These are phyloP conservation scores for Drosophila takahashii DNA, from an alignment of 1,140 invertebrate genomes.

Conservation along the genomic window DNA sequence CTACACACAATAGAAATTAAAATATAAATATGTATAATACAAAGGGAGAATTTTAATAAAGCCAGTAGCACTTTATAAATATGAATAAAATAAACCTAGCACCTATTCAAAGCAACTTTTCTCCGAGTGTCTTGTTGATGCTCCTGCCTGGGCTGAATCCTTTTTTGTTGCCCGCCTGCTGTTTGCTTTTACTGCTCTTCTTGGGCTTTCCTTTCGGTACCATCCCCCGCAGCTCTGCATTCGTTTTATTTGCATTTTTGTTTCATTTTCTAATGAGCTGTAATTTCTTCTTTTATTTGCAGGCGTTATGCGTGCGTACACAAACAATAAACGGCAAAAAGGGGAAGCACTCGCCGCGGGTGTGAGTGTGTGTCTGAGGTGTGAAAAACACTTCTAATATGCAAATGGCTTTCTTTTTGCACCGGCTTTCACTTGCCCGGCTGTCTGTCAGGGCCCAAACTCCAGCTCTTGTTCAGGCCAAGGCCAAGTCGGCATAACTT, in stretches of 20 bases:
- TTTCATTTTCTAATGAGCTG: constrained; percentile 83
- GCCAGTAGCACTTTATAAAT: too few relatives aligned
- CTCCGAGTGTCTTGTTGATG: constrained; percentile 13
- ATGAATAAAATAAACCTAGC: too few relatives aligned
- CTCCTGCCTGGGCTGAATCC: constrained; percentile 41
- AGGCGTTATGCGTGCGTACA: constrained; percentile 77
- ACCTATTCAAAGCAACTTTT: too few relatives aligned
- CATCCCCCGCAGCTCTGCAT: constrained; percentile 42
- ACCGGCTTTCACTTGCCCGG: background rate
- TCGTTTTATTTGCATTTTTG: constrained; percentile 55
- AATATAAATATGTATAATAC: too few relatives aligned
- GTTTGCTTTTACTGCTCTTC: constrained; percentile 60
- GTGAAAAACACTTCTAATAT: constrained; percentile 79
- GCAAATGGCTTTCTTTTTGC: constrained; percentile 58
- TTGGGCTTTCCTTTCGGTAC: constrained; percentile 27
- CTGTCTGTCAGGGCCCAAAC: constrained; percentile 20
- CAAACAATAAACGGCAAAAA: constrained; percentile 61
- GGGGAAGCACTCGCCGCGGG: constrained; percentile 12
- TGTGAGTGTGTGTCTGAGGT: constrained; percentile 53
- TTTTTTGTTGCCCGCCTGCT: constrained; percentile 47
- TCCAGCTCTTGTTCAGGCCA: constrained; percentile 20
- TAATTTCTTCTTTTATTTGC: constrained; percentile 81
- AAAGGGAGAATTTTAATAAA: too few relatives aligned
- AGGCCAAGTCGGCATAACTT: constrained; percentile 40
- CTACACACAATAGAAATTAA: too few relatives aligned